phyloP scores from a whole-genome alignment of 2,113 vertebrate genomes.

The Xiphophorus maculatus region DNA sequence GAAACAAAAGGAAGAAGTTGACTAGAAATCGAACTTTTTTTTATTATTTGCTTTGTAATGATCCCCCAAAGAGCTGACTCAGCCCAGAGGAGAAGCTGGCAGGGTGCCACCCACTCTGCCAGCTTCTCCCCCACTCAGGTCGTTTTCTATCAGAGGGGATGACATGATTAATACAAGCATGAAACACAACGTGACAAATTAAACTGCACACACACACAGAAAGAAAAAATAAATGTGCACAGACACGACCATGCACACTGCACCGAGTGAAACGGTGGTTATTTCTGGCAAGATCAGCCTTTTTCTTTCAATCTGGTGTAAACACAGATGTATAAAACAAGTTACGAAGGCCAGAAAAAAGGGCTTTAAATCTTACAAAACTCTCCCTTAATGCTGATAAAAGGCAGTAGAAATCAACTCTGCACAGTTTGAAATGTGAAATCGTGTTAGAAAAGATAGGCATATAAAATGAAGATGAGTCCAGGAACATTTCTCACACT shows the following conservation, averaged over 20 bases:
- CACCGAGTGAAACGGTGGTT: neutral
- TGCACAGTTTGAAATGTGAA: neutral
- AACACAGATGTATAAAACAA: slow-evolving; percentile 15
- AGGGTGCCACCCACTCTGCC: neutral
- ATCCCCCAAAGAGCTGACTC: slow-evolving; percentile 13
- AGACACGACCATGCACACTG: neutral
- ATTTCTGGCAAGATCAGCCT: slow-evolving; percentile 25
- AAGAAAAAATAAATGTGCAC: neutral
- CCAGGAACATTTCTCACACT: neutral
- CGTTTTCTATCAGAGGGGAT: slow-evolving; percentile 18
- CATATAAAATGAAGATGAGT: neutral
- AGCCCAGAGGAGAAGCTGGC: slow-evolving; percentile 1
- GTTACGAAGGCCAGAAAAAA: slow-evolving; percentile 14
- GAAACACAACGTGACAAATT: slow-evolving; percentile 14
- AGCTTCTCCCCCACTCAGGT: slow-evolving; percentile 4
- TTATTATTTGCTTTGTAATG: neutral
- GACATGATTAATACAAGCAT: slow-evolving; percentile 37
- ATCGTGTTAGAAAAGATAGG: neutral
- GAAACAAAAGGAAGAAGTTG: neutral
- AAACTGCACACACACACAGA: neutral
- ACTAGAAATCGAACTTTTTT: neutral
- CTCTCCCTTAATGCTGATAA: slow-evolving; percentile 16
- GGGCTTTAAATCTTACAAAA: neutral
- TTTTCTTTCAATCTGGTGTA: slow-evolving; percentile 25
- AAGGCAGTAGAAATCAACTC: slow-evolving; percentile 10